Evolutionary conservation across 2,113 vertebrate genomes (phyloP), one percentile per base, ranked within the genome.

Genomic region (Siphamia tubifer): DNA sequence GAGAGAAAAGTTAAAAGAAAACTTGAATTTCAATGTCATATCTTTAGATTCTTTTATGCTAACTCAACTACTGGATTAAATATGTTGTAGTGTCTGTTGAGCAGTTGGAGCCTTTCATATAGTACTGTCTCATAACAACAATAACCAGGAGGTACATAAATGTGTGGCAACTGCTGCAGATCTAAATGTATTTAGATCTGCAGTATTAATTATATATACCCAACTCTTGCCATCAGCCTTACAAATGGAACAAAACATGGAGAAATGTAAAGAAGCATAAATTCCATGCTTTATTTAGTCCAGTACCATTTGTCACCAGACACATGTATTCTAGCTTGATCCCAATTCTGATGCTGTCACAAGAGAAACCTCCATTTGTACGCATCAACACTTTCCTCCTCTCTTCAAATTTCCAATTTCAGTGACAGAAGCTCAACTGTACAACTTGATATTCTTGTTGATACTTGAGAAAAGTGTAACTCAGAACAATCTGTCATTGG

Each of bases 1-100:
- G 10, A 7, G 60, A 1, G 16, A 20, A 47, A 67, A 67, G 39
- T 69, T 77, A 1, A 21, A 5, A 20, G 63, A 68, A 32, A 5
- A 17, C 13, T 4, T 34, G 2, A 2, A 8, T 1, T 34, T 8
- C 31, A 34, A 34, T 4, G 31, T 5, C 1, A 34, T 34, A 12
- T 1, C 31, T 34, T 9, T 5, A 11, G 7, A 34, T 11, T 12
- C 13, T 6, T 30, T 30, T 30, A n/a, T n/a, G n/a, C n/a, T n/a
- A n/a, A n/a, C n/a, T n/a, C n/a, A n/a, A n/a, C n/a, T n/a, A n/a
- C n/a, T 30, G 28, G 28, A 7, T 7, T 30, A 30, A 7, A 11
- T 6, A 11, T 8, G 8, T 30, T 13, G 10, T 25, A 16, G 42
- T 36, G 8, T 0, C 44, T 34, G n/a, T n/a, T n/a, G n/a, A n/a